phyloP scores from a whole-genome alignment of 2,888 invertebrate species.

The Archips crataeganus region DNA sequence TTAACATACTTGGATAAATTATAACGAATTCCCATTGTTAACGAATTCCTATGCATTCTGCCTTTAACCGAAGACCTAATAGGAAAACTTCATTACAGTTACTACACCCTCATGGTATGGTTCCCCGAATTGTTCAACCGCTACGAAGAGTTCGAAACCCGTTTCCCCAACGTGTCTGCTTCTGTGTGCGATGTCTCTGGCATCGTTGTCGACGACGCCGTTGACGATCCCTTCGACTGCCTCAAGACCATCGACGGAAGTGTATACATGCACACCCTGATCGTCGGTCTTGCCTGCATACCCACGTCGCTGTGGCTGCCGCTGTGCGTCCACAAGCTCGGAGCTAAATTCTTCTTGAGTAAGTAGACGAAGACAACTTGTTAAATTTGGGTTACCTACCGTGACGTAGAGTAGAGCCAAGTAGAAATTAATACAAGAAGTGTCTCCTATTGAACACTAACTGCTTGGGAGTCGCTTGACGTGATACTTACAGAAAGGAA shows the following conservation, averaged over 20 bases:
- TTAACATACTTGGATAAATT: too few relatives aligned
- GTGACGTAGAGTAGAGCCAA: too few relatives aligned
- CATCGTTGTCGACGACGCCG: conserved; percentile 82
- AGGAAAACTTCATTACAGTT: conserved; percentile 82
- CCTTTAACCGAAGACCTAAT: not conserved
- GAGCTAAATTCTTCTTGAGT: conserved; percentile 94
- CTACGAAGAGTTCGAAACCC: conserved; percentile 90
- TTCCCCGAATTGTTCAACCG: conserved; percentile 95
- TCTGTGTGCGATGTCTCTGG: conserved; percentile 92
- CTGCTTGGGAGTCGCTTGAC: too few relatives aligned
- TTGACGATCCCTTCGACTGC: conserved; percentile 86
- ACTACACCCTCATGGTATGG: conserved; percentile 97
- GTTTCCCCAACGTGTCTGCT: conserved; percentile 88
- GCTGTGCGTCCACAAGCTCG: conserved; percentile 91
- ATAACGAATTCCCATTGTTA: not conserved
- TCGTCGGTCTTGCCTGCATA: conserved; percentile 92
- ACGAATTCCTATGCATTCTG: not conserved
- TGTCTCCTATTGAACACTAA: too few relatives aligned
- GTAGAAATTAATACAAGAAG: too few relatives aligned
- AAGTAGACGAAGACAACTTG: conserved; percentile 59
- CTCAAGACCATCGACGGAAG: conserved; percentile 87
- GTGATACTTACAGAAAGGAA: too few relatives aligned
- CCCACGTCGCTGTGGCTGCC: conserved; percentile 93
- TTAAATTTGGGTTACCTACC: too few relatives aligned
- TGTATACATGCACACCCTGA: conserved; percentile 91